A percentile compares a stretch with the other conserved stretches of the same genome.
These are phyloP conservation scores for Cosmorhoe ocellata DNA, from an alignment of 2,888 invertebrate species.

Conservation along the genomic window DNA sequence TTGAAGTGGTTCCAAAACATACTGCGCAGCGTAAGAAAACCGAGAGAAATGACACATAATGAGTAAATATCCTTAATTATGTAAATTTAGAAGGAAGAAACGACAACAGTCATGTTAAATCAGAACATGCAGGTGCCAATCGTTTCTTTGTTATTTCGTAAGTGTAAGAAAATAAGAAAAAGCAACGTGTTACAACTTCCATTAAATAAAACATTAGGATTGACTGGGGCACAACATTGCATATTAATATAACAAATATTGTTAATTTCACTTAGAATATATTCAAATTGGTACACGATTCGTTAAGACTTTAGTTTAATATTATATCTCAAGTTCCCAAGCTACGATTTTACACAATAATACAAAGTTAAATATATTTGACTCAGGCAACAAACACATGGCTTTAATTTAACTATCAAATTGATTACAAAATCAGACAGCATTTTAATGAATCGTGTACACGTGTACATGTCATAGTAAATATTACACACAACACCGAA, in stretches of 20 bases:
- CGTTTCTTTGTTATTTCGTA: conserved; percentile 31
- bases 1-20: conserved; percentile 99
- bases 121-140: conserved; percentile 69
- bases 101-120: conserved; percentile 41
- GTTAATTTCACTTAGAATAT: conserved; percentile 32
- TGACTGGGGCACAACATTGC: conserved; percentile 94
- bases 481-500: conserved; percentile 64
- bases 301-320: conserved; percentile 31
- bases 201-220: conserved; percentile 78
- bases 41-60: conserved; percentile 85
- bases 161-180: conserved; percentile 64
- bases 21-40: conserved; percentile 93
- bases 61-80: conserved; percentile 68
- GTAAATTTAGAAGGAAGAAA: conserved; percentile 64
- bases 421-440: no score
- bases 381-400: neutral
- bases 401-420: no score
- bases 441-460: conserved; percentile 27
- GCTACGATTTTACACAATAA: no score
- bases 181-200: conserved; percentile 67
- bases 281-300: conserved; percentile 27
- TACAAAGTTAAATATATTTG: neutral
- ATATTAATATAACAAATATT: conserved; percentile 65
- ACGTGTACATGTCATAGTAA: conserved; percentile 5
- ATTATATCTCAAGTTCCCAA: conserved; percentile 3